Evolutionary conservation across 1,140 invertebrate species (phyloP), one percentile per base, ranked within the genome.

Genomic region (Pseudomyrmex flavicornis): DNA sequence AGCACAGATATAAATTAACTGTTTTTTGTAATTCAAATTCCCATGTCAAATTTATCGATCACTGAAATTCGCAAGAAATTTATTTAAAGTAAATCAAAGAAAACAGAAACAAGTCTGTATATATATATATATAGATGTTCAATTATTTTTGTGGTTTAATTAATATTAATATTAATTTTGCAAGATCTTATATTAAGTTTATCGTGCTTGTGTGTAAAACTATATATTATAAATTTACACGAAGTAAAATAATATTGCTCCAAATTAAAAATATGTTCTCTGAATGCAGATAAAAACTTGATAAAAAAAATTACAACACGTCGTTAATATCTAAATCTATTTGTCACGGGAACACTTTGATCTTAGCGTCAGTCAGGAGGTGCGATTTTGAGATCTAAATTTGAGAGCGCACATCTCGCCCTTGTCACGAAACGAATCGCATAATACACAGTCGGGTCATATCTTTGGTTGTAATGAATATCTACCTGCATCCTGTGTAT

Each of bases 381-480:
- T 63, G 9, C 20, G 5, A 12, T 26, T 15, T 62, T 35, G 44
- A 74, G 26, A 62, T 48, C 15, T 20, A 61, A 74, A 22, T 17
- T 17, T 9, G 35, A 17, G 15, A 13, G 12, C 9, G 1, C 9
- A 61, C 46, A 75, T 2, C 13, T 44, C 54, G 70, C 44, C 69
- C n/a, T 58, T 17, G 52, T 44, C 26, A 17, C 13, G 56, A 86
- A 84, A 65, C 52, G 68, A 88, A 87, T 87, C 62, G 62, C 13
- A 84, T 87, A 87, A 84, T 88, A 88, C 69, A 72, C 22, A 35
- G 74, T 58, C 35, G 26, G 44, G 68, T 61, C 69, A 84, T 87
- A 88, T 88, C 85, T 88, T 82, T 59, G 61, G 44, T 56, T 58
- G 35, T 87, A 85, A 88, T 85, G 83, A 88, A 88, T 88, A 82